Evolutionary conservation across 2,797 vertebrate species (phyloP).

Genomic region (Podargus strigoides): DNA sequence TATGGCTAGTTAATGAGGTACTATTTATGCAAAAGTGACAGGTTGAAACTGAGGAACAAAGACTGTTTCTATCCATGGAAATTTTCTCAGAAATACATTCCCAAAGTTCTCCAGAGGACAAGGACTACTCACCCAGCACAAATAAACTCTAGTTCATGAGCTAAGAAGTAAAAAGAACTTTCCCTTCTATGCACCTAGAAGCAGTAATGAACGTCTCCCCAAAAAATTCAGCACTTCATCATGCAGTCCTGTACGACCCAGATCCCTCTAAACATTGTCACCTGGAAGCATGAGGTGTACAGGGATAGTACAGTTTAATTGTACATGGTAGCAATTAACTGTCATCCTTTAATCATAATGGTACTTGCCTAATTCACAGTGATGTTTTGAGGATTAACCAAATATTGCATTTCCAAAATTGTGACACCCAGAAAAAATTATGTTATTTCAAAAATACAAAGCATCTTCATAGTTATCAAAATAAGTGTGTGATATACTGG

Average conservation of each 20-base stretch:
- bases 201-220: neutral
- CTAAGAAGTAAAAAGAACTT: neutral
- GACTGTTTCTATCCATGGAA: neutral
- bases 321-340: neutral
- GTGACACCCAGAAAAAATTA: neutral
- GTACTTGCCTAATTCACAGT: neutral
- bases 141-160: neutral
- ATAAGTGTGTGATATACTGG: neutral
- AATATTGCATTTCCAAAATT: neutral
- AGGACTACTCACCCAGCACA: fast-evolving
- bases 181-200: neutral
- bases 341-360: neutral
- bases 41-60: neutral
- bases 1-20: neutral
- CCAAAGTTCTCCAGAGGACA: neutral
- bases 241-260: neutral
- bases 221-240: neutral
- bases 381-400: neutral
- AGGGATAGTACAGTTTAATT: neutral
- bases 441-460: neutral
- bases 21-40: neutral
- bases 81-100: neutral
- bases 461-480: neutral
- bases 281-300: neutral
- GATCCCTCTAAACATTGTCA: neutral